Percentiles rank a stretch among this genome's conserved stretches.
Evolutionary conservation across 2,888 invertebrate genomes (phyloP).

Genomic region (Harpalus rubripes): DNA sequence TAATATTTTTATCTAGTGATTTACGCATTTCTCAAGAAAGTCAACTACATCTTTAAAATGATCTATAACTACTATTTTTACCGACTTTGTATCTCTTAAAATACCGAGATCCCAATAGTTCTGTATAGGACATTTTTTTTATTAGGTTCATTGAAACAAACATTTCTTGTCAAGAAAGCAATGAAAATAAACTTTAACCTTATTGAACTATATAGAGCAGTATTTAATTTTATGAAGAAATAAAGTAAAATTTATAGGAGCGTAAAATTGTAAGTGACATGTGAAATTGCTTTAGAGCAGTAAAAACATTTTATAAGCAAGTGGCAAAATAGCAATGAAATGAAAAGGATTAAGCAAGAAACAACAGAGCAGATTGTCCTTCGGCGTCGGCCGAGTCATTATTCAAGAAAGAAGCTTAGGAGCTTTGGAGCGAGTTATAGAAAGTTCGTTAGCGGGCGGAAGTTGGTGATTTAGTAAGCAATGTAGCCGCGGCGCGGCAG

Average conservation of each 20-base stretch:
- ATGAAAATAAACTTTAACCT: neutral
- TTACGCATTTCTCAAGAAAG: too few relatives aligned
- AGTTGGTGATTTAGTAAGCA: constrained; percentile 50
- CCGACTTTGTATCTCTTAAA: too few relatives aligned
- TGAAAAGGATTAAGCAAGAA: constrained; percentile 28
- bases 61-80: too few relatives aligned
- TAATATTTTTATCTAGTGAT: too few relatives aligned
- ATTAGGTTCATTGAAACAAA: too few relatives aligned
- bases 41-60: too few relatives aligned
- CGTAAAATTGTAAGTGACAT: neutral
- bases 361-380: constrained; percentile 15
- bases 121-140: too few relatives aligned
- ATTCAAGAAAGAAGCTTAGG: constrained; percentile 66
- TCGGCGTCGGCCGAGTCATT: constrained; percentile 1
- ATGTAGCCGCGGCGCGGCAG: constrained; percentile 19
- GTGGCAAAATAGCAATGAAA: constrained; percentile 18
- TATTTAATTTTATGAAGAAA: neutral
- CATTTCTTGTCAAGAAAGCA: too few relatives aligned
- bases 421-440: constrained; percentile 58
- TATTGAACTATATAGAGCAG: neutral
- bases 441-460: constrained; percentile 53
- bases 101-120: too few relatives aligned
- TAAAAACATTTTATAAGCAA: constrained; percentile 31
- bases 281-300: neutral
- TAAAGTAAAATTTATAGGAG: constrained; percentile 5